These are phyloP conservation scores for Callitettix versicolor DNA, from an alignment of 1,140 invertebrate genomes.

Conservation along the genomic window DNA sequence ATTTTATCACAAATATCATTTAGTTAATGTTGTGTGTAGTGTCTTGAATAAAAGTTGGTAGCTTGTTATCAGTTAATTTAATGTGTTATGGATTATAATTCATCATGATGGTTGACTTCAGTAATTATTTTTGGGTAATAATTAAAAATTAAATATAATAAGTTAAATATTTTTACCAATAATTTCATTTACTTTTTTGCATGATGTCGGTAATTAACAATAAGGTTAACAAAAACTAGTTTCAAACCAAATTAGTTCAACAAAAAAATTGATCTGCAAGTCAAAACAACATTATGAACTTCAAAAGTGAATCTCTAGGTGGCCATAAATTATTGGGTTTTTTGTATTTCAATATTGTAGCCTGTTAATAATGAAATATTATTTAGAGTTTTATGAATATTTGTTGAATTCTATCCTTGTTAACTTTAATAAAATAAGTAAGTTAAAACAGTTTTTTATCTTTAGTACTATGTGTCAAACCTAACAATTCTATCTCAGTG, in stretches of 20 bases:
- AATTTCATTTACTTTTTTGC: neutral
- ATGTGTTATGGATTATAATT: slow-evolving; percentile 4
- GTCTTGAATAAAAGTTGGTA: too few relatives aligned
- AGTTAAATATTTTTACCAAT: neutral
- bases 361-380: too few relatives aligned
- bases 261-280: neutral
- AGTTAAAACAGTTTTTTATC: too few relatives aligned
- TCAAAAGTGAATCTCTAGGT: neutral
- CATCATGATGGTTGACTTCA: slow-evolving; percentile 65
- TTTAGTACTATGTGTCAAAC: too few relatives aligned
- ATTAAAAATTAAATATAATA: neutral
- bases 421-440: too few relatives aligned
- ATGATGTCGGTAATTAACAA: neutral
- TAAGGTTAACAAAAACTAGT: neutral
- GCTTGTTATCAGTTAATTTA: neutral
- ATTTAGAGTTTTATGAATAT: too few relatives aligned
- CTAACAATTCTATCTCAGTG: too few relatives aligned
- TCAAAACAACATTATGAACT: neutral
- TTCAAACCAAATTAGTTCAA: neutral
- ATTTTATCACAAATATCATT: too few relatives aligned
- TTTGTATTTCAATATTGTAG: too few relatives aligned
- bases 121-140: slow-evolving; percentile 72
- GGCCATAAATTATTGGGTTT: too few relatives aligned
- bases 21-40: too few relatives aligned
- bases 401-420: too few relatives aligned